Percentiles rank a stretch among this genome's conserved stretches.
Conservation (phyloP, 2,797 vertebrate genomes). For the Girardinus metallicus region DNA sequence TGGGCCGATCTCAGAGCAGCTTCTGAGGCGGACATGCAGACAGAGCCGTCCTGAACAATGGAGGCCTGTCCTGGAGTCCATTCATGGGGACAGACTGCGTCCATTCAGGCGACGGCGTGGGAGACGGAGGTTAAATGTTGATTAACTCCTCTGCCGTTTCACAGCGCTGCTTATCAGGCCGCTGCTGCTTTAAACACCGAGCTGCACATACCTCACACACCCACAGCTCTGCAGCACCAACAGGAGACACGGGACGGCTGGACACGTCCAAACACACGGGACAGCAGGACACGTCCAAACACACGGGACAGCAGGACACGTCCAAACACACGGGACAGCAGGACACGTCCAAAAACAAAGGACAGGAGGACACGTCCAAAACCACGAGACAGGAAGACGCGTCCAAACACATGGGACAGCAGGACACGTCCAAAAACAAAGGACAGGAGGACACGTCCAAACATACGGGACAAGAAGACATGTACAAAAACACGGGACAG, state of each 20-base stretch:
- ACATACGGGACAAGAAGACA: too few species aligned
- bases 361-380: too few species aligned
- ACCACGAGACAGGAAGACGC: too few species aligned
- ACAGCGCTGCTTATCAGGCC: constrained; percentile 22
- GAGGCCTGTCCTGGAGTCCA: constrained; percentile 16
- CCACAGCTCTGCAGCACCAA: constrained; percentile 6
- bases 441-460: too few species aligned
- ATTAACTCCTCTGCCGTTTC: constrained; percentile 53
- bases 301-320: too few species aligned
- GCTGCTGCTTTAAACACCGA: constrained; percentile 51
- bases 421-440: too few species aligned
- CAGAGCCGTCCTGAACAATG: constrained; percentile 15
- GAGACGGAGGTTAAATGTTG: constrained; percentile 30
- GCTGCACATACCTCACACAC: constrained; percentile 28
- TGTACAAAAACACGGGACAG: too few species aligned
- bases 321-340: too few species aligned
- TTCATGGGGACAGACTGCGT: constrained; percentile 35
- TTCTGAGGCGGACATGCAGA: constrained; percentile 20
- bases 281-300: not conserved
- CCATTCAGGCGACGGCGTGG: constrained; percentile 43
- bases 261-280: not conserved
- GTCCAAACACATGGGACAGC: too few species aligned
- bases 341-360: too few species aligned
- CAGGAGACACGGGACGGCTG: not conserved
- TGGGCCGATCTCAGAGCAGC: not conserved